Percentiles rank a stretch among this genome's conserved stretches.
These are phyloP conservation scores for Amazonetta brasiliensis DNA, from an alignment of 2,797 vertebrate species.

Conservation along the genomic window DNA sequence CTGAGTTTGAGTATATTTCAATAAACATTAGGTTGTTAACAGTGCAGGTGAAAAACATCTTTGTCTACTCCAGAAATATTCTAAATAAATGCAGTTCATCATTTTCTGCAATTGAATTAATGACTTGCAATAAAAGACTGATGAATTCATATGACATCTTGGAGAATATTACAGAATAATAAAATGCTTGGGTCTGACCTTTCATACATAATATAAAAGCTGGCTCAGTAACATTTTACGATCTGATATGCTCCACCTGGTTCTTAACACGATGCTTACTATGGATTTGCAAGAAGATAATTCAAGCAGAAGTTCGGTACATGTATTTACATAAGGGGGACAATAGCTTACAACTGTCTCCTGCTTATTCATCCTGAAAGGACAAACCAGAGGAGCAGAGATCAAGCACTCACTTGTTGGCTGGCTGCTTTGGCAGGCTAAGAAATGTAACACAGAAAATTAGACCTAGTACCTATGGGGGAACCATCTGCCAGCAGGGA, in stretches of 20 bases:
- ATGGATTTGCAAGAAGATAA: neutral
- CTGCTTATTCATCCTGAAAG: neutral
- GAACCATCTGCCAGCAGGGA: neutral
- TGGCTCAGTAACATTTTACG: neutral
- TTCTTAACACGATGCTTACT: neutral
- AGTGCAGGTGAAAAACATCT: neutral
- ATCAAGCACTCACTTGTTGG: accelerated
- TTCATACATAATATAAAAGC: neutral
- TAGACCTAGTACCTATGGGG: neutral
- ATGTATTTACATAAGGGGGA: neutral
- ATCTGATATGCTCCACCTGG: neutral
- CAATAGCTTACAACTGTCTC: neutral
- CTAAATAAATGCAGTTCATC: neutral
- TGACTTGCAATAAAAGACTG: conserved; percentile 16
- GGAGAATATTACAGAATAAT: neutral
- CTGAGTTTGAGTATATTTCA: neutral
- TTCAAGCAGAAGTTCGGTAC: neutral
- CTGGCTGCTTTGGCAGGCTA: neutral
- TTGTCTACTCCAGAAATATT: neutral
- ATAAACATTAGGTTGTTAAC: conserved; percentile 3
- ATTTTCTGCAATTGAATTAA: conserved; percentile 27
- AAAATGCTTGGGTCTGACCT: neutral
- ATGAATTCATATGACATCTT: conserved; percentile 14
- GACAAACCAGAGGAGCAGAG: neutral
- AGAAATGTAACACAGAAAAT: neutral